These are phyloP conservation scores for Bombus soroeensis DNA, from an alignment of 1,140 invertebrate species.

Conservation along the genomic window DNA sequence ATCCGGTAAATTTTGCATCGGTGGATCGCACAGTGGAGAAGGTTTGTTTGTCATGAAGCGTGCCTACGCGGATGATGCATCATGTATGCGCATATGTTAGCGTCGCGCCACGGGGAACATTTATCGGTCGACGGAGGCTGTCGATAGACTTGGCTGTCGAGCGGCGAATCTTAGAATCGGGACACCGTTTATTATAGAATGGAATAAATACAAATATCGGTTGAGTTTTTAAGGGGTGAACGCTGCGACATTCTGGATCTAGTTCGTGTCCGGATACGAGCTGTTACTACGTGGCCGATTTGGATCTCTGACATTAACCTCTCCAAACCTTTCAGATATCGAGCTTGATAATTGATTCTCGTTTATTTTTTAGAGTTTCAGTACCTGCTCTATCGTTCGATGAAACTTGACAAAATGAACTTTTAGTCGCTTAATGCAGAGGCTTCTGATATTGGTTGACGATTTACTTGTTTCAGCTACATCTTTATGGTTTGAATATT, in stretches of 20 bases:
- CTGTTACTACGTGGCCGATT: not conserved
- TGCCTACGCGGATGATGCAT: slow-evolving; percentile 22
- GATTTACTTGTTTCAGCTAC: too few relatives aligned
- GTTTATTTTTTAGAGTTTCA: not conserved
- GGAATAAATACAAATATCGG: not conserved
- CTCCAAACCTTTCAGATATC: too few relatives aligned
- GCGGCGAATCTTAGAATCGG: not conserved
- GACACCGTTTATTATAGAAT: not conserved
- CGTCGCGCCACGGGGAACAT: not conserved
- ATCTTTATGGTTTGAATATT: too few relatives aligned
- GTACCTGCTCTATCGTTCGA: not conserved
- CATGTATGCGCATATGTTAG: slow-evolving; percentile 22
- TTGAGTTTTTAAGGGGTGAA: not conserved
- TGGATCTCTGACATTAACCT: not conserved
- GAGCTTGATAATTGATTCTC: not conserved
- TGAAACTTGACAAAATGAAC: not conserved
- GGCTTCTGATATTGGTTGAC: too few relatives aligned
- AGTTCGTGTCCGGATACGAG: not conserved
- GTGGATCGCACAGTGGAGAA: not conserved
- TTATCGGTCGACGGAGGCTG: slow-evolving; percentile 18
- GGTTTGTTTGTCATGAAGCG: slow-evolving; percentile 30
- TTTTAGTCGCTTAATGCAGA: not conserved
- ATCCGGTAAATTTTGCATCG: not conserved
- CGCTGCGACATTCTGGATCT: not conserved
- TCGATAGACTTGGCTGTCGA: not conserved